A percentile compares a stretch with the other conserved stretches of the same genome.
phyloP scores from a whole-genome alignment of 2,113 vertebrate genomes.

The Donacobius atricapilla region DNA sequence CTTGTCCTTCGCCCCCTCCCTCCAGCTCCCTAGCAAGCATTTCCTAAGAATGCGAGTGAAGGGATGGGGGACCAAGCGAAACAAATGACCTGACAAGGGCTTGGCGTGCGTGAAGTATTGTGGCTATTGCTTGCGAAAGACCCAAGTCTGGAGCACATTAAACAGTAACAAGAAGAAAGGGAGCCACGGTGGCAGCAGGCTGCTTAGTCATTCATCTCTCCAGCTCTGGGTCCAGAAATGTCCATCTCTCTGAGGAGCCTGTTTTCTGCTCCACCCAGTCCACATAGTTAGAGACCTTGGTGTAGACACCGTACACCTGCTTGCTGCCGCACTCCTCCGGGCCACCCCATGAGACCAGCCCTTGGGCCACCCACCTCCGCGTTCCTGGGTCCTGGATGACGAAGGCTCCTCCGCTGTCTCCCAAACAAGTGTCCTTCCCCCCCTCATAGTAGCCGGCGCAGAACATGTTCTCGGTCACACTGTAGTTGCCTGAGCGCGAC shows the following conservation, averaged over 20 bases:
- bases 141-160: constrained; percentile 47
- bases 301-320: constrained; percentile 95
- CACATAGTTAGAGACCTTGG: constrained; percentile 85
- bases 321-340: constrained; percentile 93
- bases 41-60: neutral
- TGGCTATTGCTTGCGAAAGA: constrained; percentile 40
- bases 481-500: constrained; percentile 87
- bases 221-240: constrained; percentile 44
- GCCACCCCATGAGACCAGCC: constrained; percentile 94
- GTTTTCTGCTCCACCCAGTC: constrained; percentile 83
- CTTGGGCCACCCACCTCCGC: constrained; percentile 85
- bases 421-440: constrained; percentile 91
- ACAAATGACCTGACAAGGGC: neutral
- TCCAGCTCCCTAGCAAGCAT: neutral
- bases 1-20: neutral
- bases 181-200: neutral
- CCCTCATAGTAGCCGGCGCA: constrained; percentile 91
- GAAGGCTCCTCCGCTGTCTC: constrained; percentile 93
- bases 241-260: constrained; percentile 38
- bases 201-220: constrained; percentile 66
- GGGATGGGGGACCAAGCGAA: neutral
- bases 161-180: constrained; percentile 13
- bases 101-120: neutral
- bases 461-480: constrained; percentile 96
- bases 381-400: constrained; percentile 78